Conservation (phyloP, 2,113 vertebrate species). For the Zeus faber region DNA sequence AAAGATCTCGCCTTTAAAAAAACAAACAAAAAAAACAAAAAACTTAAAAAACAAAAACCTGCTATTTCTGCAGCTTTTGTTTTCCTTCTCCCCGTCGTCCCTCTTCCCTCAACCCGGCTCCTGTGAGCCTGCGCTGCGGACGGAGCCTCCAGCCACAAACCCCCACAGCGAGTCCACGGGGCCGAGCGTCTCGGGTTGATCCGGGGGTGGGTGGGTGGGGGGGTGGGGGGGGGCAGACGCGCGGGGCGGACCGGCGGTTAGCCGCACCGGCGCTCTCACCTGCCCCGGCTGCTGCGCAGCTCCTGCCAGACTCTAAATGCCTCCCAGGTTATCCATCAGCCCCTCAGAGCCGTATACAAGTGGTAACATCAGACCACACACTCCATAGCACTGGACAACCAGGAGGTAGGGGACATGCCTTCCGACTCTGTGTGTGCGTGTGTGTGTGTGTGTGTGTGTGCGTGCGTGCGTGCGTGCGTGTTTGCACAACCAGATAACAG, state of each 20-base stretch:
- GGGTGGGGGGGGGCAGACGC: too few relatives aligned
- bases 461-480: conserved; percentile 5
- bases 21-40: too few relatives aligned
- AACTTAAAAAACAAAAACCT: conserved; percentile 2
- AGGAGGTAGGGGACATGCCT: conserved; percentile 36
- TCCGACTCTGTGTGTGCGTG: conserved; percentile 10
- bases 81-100: conserved; percentile 22
- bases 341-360: conserved; percentile 19
- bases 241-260: conserved; percentile 49
- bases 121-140: conserved; percentile 32
- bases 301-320: conserved; percentile 29
- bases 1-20: too few relatives aligned
- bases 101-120: conserved; percentile 21
- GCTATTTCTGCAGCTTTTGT: conserved; percentile 30
- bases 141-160: conserved; percentile 49
- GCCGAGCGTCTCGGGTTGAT: too few relatives aligned
- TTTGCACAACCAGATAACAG: too few relatives aligned
- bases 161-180: conserved; percentile 49
- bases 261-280: conserved; percentile 53
- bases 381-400: conserved; percentile 34
- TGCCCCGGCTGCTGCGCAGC: conserved; percentile 26
- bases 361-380: conserved; percentile 49
- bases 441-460: conserved; percentile 13
- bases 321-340: conserved; percentile 16
- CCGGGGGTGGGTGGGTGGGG: too few relatives aligned